Conservation (phyloP, 2,797 vertebrate species). For the Dendrocincla tyrannina region DNA sequence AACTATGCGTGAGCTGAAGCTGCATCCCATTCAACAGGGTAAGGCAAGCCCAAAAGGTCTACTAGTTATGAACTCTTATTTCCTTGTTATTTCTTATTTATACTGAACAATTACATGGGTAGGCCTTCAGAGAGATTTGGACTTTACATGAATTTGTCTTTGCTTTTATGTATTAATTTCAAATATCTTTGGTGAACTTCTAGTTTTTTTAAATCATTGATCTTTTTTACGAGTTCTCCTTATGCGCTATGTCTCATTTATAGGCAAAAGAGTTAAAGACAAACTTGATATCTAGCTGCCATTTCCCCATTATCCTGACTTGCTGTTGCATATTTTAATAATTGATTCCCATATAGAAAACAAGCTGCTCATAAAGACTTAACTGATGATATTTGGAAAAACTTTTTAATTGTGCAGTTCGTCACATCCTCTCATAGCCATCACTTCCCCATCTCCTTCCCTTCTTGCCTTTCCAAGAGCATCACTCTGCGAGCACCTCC, state of each 20-base stretch:
- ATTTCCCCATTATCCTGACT: neutral
- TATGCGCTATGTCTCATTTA: neutral
- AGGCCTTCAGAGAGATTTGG: neutral
- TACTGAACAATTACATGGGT: neutral
- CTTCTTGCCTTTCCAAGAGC: neutral
- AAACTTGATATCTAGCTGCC: neutral
- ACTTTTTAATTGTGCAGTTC: neutral
- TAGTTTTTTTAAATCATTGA: neutral
- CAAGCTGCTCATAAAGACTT: neutral
- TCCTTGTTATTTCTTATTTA: neutral
- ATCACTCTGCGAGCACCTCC: neutral
- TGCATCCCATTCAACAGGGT: neutral
- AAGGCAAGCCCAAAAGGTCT: neutral
- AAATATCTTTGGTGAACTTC: neutral
- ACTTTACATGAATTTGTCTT: neutral
- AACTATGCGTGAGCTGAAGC: neutral
- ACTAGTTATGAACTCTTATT: neutral
- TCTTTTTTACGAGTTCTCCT: neutral
- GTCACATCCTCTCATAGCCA: neutral
- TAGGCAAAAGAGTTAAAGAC: neutral
- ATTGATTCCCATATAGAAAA: neutral
- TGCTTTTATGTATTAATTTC: neutral
- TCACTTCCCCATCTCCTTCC: neutral
- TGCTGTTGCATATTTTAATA: neutral
- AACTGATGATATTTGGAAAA: neutral